A percentile compares a stretch with the other conserved stretches of the same genome.
phyloP scores from a whole-genome alignment of 1,140 invertebrate genomes.

The Metopolophium dirhodum region DNA sequence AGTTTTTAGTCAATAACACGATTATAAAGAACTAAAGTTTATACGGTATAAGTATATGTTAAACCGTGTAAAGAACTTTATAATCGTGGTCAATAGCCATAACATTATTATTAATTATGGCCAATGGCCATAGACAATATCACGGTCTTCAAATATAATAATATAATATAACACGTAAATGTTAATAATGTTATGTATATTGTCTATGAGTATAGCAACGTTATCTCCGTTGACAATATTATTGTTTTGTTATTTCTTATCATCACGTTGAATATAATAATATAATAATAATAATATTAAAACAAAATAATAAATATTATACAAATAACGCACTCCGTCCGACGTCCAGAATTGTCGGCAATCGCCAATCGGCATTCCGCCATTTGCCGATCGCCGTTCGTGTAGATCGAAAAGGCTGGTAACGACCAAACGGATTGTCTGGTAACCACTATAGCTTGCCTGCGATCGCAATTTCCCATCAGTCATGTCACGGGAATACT shows the following conservation, averaged over 20 bases:
- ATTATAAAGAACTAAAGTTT: no score
- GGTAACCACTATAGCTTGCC: neutral
- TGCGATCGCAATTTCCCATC: neutral
- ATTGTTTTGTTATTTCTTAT: neutral
- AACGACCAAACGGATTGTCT: neutral
- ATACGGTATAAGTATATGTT: no score
- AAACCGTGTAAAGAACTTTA: no score
- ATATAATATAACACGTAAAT: no score
- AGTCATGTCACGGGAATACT: conserved; percentile 46
- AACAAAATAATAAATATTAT: neutral
- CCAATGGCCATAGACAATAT: no score
- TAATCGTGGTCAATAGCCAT: no score
- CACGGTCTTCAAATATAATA: no score
- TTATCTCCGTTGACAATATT: neutral
- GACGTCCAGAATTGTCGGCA: neutral
- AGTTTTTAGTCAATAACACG: no score
- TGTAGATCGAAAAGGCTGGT: neutral
- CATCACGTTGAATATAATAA: neutral
- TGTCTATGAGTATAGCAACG: neutral
- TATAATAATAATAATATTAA: neutral
- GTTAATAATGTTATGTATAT: neutral
- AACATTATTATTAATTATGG: no score
- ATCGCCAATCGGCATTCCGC: neutral
- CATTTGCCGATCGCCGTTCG: neutral
- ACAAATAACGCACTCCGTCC: neutral